phyloP scores from a whole-genome alignment of 2,113 vertebrate genomes.

The chimpanzee (Pan troglodytes) region NHGRI_mPanTro3-v2.1_pri NC_072401.2:51588501-51589000 shows the following conservation, averaged over 20 bases:
- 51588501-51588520: background rate
- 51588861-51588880: background rate
- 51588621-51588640: too few relatives aligned
- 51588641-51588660: rapidly evolving
- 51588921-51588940: background rate
- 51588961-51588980: background rate
- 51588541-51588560: background rate
- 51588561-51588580: background rate
- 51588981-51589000: background rate
- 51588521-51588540: background rate
- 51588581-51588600: rapidly evolving
- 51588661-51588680: background rate
- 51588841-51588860: rapidly evolving
- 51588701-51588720: rapidly evolving
- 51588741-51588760: background rate
- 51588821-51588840: background rate
- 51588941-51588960: too few relatives aligned
- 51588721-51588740: background rate
- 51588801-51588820: background rate
- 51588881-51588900: background rate
- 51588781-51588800: background rate
- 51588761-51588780: background rate
- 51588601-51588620: background rate
- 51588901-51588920: background rate
- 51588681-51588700: rapidly evolving